Evolutionary conservation across 1,140 invertebrate species (phyloP), one percentile per base, ranked within the genome.

Genomic region (Drosophila repletoides): DNA sequence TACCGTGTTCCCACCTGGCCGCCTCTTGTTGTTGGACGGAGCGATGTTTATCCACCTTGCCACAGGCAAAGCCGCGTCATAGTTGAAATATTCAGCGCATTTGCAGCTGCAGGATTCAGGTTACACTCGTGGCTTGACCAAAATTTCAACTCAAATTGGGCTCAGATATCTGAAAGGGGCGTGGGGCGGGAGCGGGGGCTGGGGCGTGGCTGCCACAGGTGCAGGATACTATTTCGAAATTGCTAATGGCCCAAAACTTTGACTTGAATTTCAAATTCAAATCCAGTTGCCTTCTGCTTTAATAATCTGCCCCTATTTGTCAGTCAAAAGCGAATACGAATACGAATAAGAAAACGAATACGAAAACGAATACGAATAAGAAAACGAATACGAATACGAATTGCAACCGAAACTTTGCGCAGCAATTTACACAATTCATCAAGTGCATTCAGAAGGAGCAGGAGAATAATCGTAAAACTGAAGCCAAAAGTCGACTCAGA

Each of bases 391-490:
- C n/a, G n/a, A n/a, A n/a, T n/a, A n/a, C n/a, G n/a, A n/a, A n/a
- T n/a, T n/a, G n/a, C n/a, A n/a, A 63, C 26, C 17, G 5, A 22
- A 70, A 26, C 26, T 59, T 66, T 55, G 36, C 53, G 64, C 65
- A 60, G 70, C 70, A 77, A 75, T 84, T 84, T 75, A 74, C 79
- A 72, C 71, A 72, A 72, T 79, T 73, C 60, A 76, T 71, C 61
- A 61, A 48, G 38, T 31, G 51, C 31, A 34, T 5, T 31, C 5
- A 5, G 29, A 34, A 38, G n/a, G n/a, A n/a, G n/a, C n/a, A n/a
- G n/a, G n/a, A n/a, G n/a, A n/a, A n/a, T n/a, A n/a, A n/a, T n/a
- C n/a, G 40, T 48, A 5, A 5, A 48, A 21, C 40, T 33, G 9
- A 3, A 34, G 58, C 46, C 51, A 73, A 70, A 51, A 58, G 40